Percentiles rank a stretch among this genome's conserved stretches.
These are phyloP conservation scores for Hiodon alosoides DNA, from an alignment of 2,113 vertebrate genomes.

Conservation along the genomic window DNA sequence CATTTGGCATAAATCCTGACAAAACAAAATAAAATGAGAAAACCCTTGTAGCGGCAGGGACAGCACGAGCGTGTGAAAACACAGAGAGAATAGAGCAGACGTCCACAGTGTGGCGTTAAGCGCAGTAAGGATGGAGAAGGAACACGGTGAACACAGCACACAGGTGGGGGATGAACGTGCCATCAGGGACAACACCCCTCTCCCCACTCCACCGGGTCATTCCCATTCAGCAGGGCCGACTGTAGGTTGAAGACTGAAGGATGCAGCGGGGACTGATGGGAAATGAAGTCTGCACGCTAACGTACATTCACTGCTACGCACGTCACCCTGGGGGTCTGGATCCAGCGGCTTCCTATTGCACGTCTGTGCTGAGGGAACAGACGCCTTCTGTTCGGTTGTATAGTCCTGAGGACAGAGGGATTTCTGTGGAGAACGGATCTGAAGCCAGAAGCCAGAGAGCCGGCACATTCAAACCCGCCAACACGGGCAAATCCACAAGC, in stretches of 20 bases:
- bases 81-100: constrained; percentile 52
- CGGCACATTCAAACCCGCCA: constrained; percentile 32
- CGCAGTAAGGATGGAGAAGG: constrained; percentile 36
- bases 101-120: constrained; percentile 40
- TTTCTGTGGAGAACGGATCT: neutral
- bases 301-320: constrained; percentile 49
- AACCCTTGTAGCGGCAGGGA: neutral
- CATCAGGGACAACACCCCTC: neutral
- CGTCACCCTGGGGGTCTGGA: constrained; percentile 30
- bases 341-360: constrained; percentile 1
- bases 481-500: constrained; percentile 37
- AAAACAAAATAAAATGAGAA: neutral
- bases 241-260: neutral
- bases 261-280: neutral
- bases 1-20: neutral
- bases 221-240: neutral
- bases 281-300: constrained; percentile 23
- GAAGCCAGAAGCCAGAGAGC: constrained; percentile 21
- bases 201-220: too few relatives aligned
- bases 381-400: neutral
- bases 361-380: neutral
- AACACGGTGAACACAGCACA: neutral
- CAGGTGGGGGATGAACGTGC: constrained; percentile 27
- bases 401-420: neutral
- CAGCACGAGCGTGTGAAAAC: constrained; percentile 43